A percentile compares a stretch with the other conserved stretches of the same genome.
Conservation (phyloP, 1,140 invertebrate genomes). For the Cardiocondyla obscurior region DNA sequence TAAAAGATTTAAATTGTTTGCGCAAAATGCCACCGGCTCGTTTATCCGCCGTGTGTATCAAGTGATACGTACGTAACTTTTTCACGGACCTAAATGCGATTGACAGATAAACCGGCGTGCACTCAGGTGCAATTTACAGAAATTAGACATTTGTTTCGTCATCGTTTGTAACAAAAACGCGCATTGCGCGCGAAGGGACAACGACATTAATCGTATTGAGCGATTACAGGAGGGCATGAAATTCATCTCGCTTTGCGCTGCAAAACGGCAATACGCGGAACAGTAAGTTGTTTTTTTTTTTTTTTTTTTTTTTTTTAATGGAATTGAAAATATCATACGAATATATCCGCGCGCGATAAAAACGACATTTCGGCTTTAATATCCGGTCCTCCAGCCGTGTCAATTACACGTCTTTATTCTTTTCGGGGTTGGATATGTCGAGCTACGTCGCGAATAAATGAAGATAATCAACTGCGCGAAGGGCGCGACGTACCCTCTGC, state of each 20-base stretch:
- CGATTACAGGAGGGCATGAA: background rate
- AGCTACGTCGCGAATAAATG: background rate
- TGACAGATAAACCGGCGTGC: background rate
- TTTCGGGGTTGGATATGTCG: background rate
- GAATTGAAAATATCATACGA: constrained; percentile 29
- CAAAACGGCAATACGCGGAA: constrained; percentile 24
- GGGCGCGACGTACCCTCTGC: background rate
- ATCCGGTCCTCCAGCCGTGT: background rate
- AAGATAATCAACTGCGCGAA: background rate
- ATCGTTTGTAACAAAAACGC: constrained; percentile 11
- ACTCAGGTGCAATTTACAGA: background rate
- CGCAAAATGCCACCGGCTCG: background rate
- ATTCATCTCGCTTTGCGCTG: background rate
- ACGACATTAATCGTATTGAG: constrained; percentile 11
- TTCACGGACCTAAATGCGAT: background rate
- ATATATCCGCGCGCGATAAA: background rate
- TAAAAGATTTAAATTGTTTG: background rate
- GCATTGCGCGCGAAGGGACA: background rate
- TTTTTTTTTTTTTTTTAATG: constrained; percentile 14
- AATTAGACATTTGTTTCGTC: constrained; percentile 7
- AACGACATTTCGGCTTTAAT: constrained; percentile 28
- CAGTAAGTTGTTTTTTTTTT: too few relatives aligned
- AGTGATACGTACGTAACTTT: background rate
- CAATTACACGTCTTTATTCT: constrained; percentile 12
- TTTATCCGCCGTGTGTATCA: background rate